Evolutionary conservation across 2,113 vertebrate genomes (phyloP), one percentile per base, ranked within the genome.

Genomic region (Paradisaea rubra): DNA sequence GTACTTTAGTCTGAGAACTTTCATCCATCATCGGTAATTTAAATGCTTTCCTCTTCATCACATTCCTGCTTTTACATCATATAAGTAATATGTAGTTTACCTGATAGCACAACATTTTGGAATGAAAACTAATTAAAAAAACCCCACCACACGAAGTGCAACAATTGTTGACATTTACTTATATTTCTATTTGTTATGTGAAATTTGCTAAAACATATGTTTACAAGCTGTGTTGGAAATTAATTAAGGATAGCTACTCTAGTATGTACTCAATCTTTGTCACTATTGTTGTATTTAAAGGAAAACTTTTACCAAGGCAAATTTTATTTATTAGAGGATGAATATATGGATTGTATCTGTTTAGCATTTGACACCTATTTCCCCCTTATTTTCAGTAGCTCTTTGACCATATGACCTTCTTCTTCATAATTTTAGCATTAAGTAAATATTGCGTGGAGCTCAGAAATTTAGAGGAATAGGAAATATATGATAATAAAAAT

Each of bases 91-190:
- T 80, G 15, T 65, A 76, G 16, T 56, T 28, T 65, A 61, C 28
- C 8, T 76, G 54, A 35, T 44, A 21, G 49, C 24, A 87, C n/a
- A 73, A 33, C 2, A 13, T 54, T 88, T 69, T 66, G 31, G 82
- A 76, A 69, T n/a, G 1, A n/a, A 69, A 44, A 31, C 31, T 37
- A 60, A 35, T 44, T 21, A 0, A 3, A 59, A 39, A 56, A 25
- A 4, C 0, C 1, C 6, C 14, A 44, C 22, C 19, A 31, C 7
- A 24, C 0, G 3, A 79, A 79, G 4, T 35, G 6, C 8, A 21
- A 17, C 1, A 42, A 11, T 28, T 30, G 4, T 18, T 27, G n/a
- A 4, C 35, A 27, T 68, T 24, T 50, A n/a, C 52, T 56, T 39
- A 8, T 20, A 13, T 76, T 78, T 52, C 21, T 4, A 11, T 50